Percentiles rank a stretch among this genome's conserved stretches.
These are phyloP conservation scores for Columbina picui DNA, from an alignment of 2,113 vertebrate genomes.

Conservation along the genomic window DNA sequence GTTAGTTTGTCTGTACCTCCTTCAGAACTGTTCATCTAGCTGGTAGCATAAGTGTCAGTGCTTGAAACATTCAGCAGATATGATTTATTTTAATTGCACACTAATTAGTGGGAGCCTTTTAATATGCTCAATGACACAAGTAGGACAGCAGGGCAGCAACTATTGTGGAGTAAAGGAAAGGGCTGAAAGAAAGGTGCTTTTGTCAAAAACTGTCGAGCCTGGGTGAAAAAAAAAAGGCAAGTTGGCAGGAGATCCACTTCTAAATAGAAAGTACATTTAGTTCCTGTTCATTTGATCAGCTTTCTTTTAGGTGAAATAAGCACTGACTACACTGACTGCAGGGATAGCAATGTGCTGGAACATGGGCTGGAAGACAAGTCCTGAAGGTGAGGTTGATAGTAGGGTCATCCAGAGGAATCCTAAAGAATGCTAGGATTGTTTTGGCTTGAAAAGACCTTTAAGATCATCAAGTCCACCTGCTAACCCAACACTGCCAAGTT, in stretches of 20 bases:
- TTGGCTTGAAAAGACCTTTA: too few relatives aligned
- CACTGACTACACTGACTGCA: not conserved
- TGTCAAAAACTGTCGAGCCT: not conserved
- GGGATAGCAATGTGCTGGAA: not conserved
- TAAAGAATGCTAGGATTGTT: not conserved
- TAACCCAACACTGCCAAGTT: too few relatives aligned
- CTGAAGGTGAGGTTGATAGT: not conserved
- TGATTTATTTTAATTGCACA: conserved; percentile 29
- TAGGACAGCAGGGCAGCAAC: not conserved
- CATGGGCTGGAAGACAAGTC: not conserved
- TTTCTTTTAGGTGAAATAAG: not conserved
- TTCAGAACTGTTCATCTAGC: not conserved
- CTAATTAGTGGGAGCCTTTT: not conserved
- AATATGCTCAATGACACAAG: conserved; percentile 17
- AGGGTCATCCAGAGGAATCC: not conserved
- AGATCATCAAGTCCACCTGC: too few relatives aligned
- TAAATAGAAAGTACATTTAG: not conserved
- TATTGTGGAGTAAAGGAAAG: not conserved
- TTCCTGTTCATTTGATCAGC: not conserved
- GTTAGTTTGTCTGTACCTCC: not conserved
- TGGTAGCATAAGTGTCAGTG: not conserved
- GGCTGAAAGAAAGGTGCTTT: not conserved
- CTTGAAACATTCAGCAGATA: not conserved
- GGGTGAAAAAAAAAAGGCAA: not conserved
- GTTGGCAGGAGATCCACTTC: not conserved